These are phyloP conservation scores for Scarus forsteni DNA, from an alignment of 2,797 vertebrate species.

Conservation along the genomic window DNA sequence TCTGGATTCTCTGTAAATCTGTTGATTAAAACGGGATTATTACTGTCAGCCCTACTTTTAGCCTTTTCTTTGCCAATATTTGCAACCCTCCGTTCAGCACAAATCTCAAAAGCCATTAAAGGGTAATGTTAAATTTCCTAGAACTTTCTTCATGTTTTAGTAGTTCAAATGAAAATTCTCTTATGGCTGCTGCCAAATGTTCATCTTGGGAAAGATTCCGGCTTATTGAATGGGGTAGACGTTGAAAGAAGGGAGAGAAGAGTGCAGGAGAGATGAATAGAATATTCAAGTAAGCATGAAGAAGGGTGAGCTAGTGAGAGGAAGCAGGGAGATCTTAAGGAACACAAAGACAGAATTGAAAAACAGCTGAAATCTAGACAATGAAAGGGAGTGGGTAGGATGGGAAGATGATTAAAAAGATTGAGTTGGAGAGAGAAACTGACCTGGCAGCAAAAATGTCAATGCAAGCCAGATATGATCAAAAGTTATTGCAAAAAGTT, in stretches of 20 bases:
- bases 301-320: conserved; percentile 17
- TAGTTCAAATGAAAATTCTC: conserved; percentile 17
- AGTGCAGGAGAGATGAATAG: background rate
- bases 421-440: conserved; percentile 29
- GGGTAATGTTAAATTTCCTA: background rate
- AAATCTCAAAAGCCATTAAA: conserved; percentile 3
- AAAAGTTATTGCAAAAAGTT: conserved; percentile 43
- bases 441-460: conserved; percentile 35
- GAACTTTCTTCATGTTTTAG: background rate
- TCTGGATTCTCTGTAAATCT: conserved; percentile 1
- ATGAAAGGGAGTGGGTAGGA: conserved; percentile 45
- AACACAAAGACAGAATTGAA: conserved; percentile 25
- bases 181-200: conserved; percentile 11
- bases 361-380: conserved; percentile 45
- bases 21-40: background rate
- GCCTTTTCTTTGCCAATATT: background rate
- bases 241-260: background rate
- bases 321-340: conserved; percentile 23
- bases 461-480: conserved; percentile 42
- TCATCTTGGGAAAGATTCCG: background rate
- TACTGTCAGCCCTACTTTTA: background rate
- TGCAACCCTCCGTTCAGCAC: background rate
- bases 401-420: conserved; percentile 61
- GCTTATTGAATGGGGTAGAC: too few species aligned
- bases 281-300: background rate